Evolutionary conservation across 2,113 vertebrate genomes (phyloP).

Genomic region (Sylvilagus bachmani): DNA sequence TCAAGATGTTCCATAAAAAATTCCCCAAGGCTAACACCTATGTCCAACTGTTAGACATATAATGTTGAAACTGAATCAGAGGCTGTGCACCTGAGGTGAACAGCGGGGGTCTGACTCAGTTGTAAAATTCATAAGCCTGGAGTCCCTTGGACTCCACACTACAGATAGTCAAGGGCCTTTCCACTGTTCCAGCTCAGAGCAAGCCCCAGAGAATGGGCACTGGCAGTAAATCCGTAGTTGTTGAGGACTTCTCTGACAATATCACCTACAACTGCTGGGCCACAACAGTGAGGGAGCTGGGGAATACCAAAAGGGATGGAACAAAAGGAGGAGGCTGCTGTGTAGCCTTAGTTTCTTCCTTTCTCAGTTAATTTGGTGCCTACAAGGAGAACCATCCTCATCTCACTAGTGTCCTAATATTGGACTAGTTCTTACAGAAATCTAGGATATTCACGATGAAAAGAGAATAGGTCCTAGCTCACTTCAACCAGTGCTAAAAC

Average conservation of each 20-base stretch:
- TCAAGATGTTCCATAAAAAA: constrained; percentile 15
- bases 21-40: neutral
- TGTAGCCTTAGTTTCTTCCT: neutral
- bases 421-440: neutral
- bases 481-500: neutral
- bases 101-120: neutral
- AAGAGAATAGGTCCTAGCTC: neutral
- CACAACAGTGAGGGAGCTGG: neutral
- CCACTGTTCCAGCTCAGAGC: neutral
- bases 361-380: neutral
- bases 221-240: neutral
- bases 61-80: neutral
- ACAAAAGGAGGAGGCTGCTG: neutral
- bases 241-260: constrained; percentile 8
- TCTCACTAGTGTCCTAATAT: neutral
- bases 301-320: neutral
- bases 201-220: constrained; percentile 1
- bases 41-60: neutral
- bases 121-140: neutral
- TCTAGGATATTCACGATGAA: neutral
- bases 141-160: neutral
- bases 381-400: neutral
- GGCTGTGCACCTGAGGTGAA: neutral
- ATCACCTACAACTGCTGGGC: neutral
- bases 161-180: neutral